phyloP scores from a whole-genome alignment of 1,140 invertebrate species.

The Mercenaria mercenaria region DNA sequence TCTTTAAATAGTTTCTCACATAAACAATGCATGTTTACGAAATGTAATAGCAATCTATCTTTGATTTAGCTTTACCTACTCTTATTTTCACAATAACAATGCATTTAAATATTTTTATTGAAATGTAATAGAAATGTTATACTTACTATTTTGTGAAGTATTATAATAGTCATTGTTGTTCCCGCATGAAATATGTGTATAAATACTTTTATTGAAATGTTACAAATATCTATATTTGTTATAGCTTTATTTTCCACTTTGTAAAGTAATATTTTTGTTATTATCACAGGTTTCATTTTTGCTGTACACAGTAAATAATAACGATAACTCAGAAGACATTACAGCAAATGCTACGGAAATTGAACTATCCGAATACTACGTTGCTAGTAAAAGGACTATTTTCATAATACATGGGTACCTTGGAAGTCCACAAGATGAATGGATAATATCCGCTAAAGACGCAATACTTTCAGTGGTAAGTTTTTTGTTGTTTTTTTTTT shows the following conservation, averaged over 20 bases:
- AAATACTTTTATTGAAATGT: no score
- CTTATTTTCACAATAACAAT: no score
- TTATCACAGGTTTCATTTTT: slow-evolving; percentile 81
- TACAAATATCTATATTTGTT: no score
- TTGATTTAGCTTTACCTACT: no score
- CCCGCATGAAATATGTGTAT: no score
- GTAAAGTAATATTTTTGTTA: no score
- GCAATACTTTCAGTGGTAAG: slow-evolving; percentile 85
- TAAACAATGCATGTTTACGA: neutral
- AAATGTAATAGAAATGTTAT: no score
- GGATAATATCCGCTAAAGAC: slow-evolving; percentile 59
- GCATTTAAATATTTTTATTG: no score
- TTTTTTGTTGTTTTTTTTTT: no score
- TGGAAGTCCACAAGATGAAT: slow-evolving; percentile 21
- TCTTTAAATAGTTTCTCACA: neutral
- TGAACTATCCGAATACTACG: neutral
- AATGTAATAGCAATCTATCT: neutral
- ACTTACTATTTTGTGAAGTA: no score
- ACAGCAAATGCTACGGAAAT: neutral
- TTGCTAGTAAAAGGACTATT: slow-evolving; percentile 27
- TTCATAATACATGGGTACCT: slow-evolving; percentile 69
- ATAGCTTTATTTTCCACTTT: no score
- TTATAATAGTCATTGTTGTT: no score
- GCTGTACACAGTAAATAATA: slow-evolving; percentile 80
- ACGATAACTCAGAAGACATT: neutral